Evolutionary conservation across 2,113 vertebrate species (phyloP), one percentile per base, ranked within the genome.

Genomic region (Alligator mississippiensis): DNA sequence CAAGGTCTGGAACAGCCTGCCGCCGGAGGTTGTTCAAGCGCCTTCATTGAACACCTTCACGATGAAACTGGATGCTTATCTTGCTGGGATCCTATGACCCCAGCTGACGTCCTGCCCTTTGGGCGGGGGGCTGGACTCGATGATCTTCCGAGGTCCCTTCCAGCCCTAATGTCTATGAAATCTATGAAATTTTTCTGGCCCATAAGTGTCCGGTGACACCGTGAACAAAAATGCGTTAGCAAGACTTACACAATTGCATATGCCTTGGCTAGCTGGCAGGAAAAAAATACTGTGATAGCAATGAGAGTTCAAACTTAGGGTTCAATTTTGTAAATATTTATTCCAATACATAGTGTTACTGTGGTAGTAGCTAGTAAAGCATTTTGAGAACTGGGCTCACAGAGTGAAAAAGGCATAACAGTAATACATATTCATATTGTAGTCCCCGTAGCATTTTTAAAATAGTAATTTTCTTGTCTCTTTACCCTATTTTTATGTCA

Each of bases 401-500:
- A 85, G 77, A 82, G 92, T 70, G 77, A 63, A 21, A 63, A 66
- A 79, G 28, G 64, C 12, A 87, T 75, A 94, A 84, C 12, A 61
- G 80, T 77, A 30, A 59, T 89, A 93, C 90, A 94, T 7, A 11
- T 21, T 92, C 77, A 2, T 85, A 87, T 90, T 80, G 79, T 83
- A 30, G 58, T 64, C 30, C 82, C 93, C 75, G 28, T 75, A 79
- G 95, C 21, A 16, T 87, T 95, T 96, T 90, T 94, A 92, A 75
- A 59, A 70, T 90, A 96, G 90, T 81, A 55, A 87, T 93, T 96
- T 95, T 87, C 92, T 90, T 83, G 77, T 57, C 84, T 89, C 47
- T 90, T 75, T 70, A 74, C 79, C 82, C 64, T 93, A 28, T 93
- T 97, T 97, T 95, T 95, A 92, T 91, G 85, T 74, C 54, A 93